Conservation (phyloP, 2,888 invertebrate species). For the Lobophora halterata region DNA sequence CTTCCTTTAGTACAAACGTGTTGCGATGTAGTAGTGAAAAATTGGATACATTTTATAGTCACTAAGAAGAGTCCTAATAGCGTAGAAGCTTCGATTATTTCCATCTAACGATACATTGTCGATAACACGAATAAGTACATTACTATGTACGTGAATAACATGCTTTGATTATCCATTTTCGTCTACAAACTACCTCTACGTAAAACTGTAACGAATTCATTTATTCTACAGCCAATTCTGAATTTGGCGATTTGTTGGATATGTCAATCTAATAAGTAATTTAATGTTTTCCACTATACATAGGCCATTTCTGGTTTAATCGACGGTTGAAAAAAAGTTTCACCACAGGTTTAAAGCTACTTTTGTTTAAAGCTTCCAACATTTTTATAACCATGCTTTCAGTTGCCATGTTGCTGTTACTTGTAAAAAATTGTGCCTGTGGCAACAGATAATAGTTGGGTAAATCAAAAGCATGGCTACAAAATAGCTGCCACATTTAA, state of each 20-base stretch:
- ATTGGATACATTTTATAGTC: slow-evolving; percentile 63
- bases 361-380: slow-evolving; percentile 58
- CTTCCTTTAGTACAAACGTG: slow-evolving; percentile 59
- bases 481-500: slow-evolving; percentile 38
- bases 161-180: slow-evolving; percentile 53
- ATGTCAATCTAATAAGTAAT: slow-evolving; percentile 59
- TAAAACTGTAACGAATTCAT: slow-evolving; percentile 68
- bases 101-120: slow-evolving; percentile 68
- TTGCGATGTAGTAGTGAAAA: slow-evolving; percentile 63
- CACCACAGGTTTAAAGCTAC: slow-evolving; percentile 51
- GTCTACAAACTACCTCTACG: slow-evolving; percentile 70
- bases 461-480: slow-evolving; percentile 35
- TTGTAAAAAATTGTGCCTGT: slow-evolving; percentile 12
- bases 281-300: slow-evolving; percentile 65
- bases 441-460: slow-evolving; percentile 14
- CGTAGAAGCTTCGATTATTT: slow-evolving; percentile 61
- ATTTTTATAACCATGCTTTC: slow-evolving; percentile 32
- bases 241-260: slow-evolving; percentile 58
- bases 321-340: slow-evolving; percentile 27
- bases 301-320: slow-evolving; percentile 54
- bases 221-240: slow-evolving; percentile 64
- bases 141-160: slow-evolving; percentile 66
- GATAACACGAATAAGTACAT: slow-evolving; percentile 73
- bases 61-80: slow-evolving; percentile 48
- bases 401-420: slow-evolving; percentile 26